phyloP scores from a whole-genome alignment of 2,113 vertebrate genomes.

The Myxocyprinus asiaticus region DNA sequence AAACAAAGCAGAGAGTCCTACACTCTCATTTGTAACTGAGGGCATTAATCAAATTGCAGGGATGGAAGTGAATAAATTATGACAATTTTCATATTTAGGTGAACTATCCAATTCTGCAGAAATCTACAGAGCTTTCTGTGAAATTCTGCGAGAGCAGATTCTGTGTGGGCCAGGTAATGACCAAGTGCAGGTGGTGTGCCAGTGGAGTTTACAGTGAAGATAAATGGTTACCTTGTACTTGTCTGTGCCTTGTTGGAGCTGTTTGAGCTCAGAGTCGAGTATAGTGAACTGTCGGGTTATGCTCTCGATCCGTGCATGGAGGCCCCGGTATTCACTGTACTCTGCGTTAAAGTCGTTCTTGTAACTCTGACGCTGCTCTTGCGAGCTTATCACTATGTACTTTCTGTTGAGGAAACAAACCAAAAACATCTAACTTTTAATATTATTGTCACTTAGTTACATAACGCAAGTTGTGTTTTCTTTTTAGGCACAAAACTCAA shows the following conservation, averaged over 20 bases:
- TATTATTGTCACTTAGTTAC: neutral
- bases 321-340: slow-evolving; percentile 89
- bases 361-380: slow-evolving; percentile 93
- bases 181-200: too few species aligned
- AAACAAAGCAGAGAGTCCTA: too few species aligned
- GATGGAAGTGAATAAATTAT: too few species aligned
- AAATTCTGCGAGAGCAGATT: too few species aligned
- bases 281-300: slow-evolving; percentile 92
- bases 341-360: slow-evolving; percentile 96
- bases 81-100: too few species aligned
- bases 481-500: too few species aligned
- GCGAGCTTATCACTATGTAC: slow-evolving; percentile 86
- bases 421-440: slow-evolving; percentile 18
- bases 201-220: neutral
- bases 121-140: too few species aligned
- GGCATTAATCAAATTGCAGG: too few species aligned
- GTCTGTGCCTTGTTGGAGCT: slow-evolving; percentile 88
- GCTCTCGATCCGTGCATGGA: slow-evolving; percentile 92
- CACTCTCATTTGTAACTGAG: too few species aligned
- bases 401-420: slow-evolving; percentile 73
- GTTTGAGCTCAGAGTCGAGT: slow-evolving; percentile 90
- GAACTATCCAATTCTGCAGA: too few species aligned
- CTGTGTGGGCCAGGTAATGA: too few species aligned
- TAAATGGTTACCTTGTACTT: slow-evolving; percentile 86
- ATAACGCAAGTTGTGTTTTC: neutral